Conservation (phyloP, 1,140 invertebrate species). For the Diuraphis noxia region DNA sequence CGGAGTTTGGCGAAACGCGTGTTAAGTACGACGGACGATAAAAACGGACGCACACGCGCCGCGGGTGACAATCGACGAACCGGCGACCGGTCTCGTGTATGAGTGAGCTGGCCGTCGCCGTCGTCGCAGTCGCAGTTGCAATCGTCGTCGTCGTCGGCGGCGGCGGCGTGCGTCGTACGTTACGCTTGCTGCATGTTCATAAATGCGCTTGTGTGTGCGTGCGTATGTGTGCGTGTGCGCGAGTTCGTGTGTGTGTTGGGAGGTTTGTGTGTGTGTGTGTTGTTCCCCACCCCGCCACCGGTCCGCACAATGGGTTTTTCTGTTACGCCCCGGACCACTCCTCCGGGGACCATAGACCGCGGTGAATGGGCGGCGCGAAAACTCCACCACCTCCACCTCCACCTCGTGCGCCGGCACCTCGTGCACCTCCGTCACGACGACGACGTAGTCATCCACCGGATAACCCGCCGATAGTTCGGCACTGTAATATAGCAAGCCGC, state of each 20-base stretch:
- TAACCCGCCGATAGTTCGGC: background rate
- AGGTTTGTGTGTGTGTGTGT: background rate
- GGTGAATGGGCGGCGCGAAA: conserved; percentile 24
- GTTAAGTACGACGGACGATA: background rate
- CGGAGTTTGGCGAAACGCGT: background rate
- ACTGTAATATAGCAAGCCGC: background rate
- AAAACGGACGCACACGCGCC: conserved; percentile 22
- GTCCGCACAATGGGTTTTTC: conserved; percentile 37
- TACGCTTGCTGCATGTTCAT: background rate
- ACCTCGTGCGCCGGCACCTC: background rate
- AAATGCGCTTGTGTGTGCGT: background rate
- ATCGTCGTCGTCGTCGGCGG: background rate
- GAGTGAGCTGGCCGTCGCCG: conserved; percentile 29
- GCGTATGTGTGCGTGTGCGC: background rate
- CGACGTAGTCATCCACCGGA: background rate
- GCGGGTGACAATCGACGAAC: conserved; percentile 30
- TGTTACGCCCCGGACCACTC: conserved; percentile 48
- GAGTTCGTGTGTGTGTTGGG: too few species aligned
- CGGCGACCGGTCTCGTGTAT: conserved; percentile 37
- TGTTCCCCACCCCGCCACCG: background rate
- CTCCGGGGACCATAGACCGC: background rate
- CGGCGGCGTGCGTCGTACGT: conserved; percentile 1
- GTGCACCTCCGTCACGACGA: background rate
- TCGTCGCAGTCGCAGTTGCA: background rate
- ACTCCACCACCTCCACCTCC: background rate